Conservation (phyloP, 1,140 invertebrate species). For the Trissolcus basalis region DNA sequence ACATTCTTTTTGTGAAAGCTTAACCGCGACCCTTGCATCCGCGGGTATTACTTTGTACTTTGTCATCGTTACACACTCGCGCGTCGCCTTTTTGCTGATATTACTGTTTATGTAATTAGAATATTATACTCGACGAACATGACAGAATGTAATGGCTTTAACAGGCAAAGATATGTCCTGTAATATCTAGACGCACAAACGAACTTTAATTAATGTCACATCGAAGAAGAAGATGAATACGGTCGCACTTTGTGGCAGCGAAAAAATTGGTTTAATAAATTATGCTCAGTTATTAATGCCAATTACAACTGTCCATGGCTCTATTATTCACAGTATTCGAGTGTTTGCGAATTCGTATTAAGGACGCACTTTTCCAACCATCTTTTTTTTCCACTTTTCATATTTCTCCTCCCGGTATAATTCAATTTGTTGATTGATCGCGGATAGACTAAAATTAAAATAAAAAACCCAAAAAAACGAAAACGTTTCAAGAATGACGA, state of each 20-base stretch:
- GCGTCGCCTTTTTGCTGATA: slow-evolving; percentile 55
- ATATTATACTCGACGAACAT: slow-evolving; percentile 53
- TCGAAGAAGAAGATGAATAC: slow-evolving; percentile 55
- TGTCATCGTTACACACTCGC: slow-evolving; percentile 56
- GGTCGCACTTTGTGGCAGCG: slow-evolving; percentile 44
- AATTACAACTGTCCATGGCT: slow-evolving; percentile 38
- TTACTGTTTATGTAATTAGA: slow-evolving; percentile 58
- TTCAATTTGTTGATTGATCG: too few species aligned
- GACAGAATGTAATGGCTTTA: slow-evolving; percentile 56
- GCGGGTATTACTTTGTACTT: slow-evolving; percentile 57
- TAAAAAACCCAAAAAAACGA: background rate
- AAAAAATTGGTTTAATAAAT: slow-evolving; percentile 53
- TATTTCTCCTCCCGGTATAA: too few species aligned
- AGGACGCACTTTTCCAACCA: background rate
- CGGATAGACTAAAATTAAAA: background rate
- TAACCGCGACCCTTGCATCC: slow-evolving; percentile 56
- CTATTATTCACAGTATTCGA: slow-evolving; percentile 16
- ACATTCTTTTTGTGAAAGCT: slow-evolving; percentile 56
- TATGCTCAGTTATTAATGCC: slow-evolving; percentile 47
- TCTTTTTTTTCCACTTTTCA: too few species aligned
- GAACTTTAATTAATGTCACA: slow-evolving; percentile 60
- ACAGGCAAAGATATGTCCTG: slow-evolving; percentile 50
- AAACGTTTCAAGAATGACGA: too few species aligned
- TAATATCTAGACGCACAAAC: slow-evolving; percentile 55
- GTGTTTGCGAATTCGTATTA: slow-evolving; percentile 18